Conservation (phyloP, 2,797 vertebrate species). For the Labeo calbasu region DNA sequence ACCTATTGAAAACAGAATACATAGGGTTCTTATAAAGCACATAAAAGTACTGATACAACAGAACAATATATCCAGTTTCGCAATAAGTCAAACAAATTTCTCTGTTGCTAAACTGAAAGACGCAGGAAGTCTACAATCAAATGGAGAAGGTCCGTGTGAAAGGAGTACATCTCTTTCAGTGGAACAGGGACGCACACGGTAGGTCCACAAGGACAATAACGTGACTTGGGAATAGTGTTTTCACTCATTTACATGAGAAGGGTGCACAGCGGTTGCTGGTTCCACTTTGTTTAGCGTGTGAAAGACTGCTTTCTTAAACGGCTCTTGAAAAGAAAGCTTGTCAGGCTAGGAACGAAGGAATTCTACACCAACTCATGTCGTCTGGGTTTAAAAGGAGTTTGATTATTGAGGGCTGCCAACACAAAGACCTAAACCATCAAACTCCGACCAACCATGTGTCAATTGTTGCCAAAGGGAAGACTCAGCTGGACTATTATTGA, state of each 20-base stretch:
- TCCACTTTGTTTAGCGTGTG: slow-evolving; percentile 62
- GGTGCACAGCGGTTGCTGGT: slow-evolving; percentile 60
- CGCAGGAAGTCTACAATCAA: slow-evolving; percentile 73
- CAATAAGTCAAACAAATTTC: slow-evolving; percentile 59
- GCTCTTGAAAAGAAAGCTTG: slow-evolving; percentile 49
- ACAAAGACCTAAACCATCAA: slow-evolving; percentile 49
- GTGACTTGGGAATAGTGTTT: slow-evolving; percentile 64
- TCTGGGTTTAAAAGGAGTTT: slow-evolving; percentile 64
- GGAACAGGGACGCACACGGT: slow-evolving; percentile 63
- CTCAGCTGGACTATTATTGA: slow-evolving; percentile 18
- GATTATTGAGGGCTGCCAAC: slow-evolving; percentile 52
- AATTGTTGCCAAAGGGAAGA: slow-evolving; percentile 31
- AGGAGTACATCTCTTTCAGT: slow-evolving; percentile 70
- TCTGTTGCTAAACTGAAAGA: slow-evolving; percentile 61
- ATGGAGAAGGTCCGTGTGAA: slow-evolving; percentile 68
- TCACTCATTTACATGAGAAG: slow-evolving; percentile 76
- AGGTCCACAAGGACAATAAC: slow-evolving; percentile 60
- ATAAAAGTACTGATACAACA: slow-evolving; percentile 4
- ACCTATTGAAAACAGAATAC: not conserved
- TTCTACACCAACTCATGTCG: slow-evolving; percentile 52
- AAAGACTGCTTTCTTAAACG: slow-evolving; percentile 62
- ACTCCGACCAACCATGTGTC: slow-evolving; percentile 39
- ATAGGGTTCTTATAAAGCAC: not conserved
- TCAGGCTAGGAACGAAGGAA: slow-evolving; percentile 47
- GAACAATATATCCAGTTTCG: slow-evolving; percentile 45